These are phyloP conservation scores for Acromyrmex charruanus DNA, from an alignment of 1,140 invertebrate genomes.

Conservation along the genomic window DNA sequence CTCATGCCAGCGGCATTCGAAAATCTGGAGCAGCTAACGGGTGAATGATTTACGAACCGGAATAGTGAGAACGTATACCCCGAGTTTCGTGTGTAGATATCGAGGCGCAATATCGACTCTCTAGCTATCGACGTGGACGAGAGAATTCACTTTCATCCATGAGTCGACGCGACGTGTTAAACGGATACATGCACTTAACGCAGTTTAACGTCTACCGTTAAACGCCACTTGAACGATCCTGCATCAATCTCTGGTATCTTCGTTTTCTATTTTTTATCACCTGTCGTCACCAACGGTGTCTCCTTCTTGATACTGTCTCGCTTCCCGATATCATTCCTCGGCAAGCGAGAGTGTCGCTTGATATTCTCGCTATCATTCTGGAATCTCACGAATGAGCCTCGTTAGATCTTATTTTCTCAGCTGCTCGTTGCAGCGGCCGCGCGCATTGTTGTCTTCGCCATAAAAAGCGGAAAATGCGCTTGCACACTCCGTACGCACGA, in stretches of 20 bases:
- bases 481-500: neutral
- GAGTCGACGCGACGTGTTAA: slow-evolving; percentile 30
- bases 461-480: slow-evolving; percentile 56
- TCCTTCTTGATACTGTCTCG: neutral
- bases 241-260: neutral
- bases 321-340: neutral
- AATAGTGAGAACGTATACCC: slow-evolving; percentile 23
- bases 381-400: slow-evolving; percentile 7
- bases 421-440: neutral
- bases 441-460: slow-evolving; percentile 23
- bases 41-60: slow-evolving; percentile 67
- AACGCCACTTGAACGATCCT: neutral
- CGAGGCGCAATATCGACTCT: slow-evolving; percentile 14
- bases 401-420: slow-evolving; percentile 32
- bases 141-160: slow-evolving; percentile 72
- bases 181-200: slow-evolving; percentile 52
- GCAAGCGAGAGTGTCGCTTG: neutral
- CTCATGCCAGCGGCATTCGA: neutral
- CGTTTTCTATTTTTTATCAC: neutral
- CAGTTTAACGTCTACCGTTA: slow-evolving; percentile 59
- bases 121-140: slow-evolving; percentile 14
- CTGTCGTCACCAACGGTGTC: neutral
- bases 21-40: slow-evolving; percentile 66
- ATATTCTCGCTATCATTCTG: slow-evolving; percentile 32
- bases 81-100: slow-evolving; percentile 7